Evolutionary conservation across 37 sponge, comb jelly and placozoan genomes (phyloP).

Genomic region (Spongilla lacustris): DNA sequence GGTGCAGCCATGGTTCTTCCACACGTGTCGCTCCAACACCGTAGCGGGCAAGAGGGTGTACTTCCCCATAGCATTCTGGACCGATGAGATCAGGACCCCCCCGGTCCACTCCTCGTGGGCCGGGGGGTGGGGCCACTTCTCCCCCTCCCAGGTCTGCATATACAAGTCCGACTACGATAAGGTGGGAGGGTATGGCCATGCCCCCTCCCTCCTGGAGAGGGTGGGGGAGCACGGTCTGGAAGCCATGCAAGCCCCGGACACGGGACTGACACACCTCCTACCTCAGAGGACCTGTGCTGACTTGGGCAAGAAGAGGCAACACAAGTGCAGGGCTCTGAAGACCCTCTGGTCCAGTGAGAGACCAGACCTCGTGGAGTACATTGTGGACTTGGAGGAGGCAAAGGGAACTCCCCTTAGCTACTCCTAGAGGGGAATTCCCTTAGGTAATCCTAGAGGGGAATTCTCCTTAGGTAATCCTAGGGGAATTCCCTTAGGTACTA

Average conservation of each 20-base stretch:
- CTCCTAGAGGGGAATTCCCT: neutral
- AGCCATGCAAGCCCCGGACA: constrained; percentile 65
- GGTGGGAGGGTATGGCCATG: constrained; percentile 20
- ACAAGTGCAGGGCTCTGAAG: constrained; percentile 22
- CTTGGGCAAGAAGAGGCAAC: neutral
- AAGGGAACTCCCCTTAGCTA: neutral
- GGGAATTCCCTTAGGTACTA: no score
- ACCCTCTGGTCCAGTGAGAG: constrained; percentile 1
- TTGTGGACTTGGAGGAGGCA: neutral
- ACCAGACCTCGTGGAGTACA: constrained; percentile 19
- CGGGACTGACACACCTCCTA: constrained; percentile 41
- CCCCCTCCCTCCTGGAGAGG: constrained; percentile 21
- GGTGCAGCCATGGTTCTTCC: constrained; percentile 18
- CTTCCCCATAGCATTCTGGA: constrained; percentile 57
- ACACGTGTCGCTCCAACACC: constrained; percentile 59
- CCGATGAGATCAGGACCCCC: neutral
- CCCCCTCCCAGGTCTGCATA: constrained; percentile 44
- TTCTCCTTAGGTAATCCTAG: no score
- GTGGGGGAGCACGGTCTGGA: constrained; percentile 17
- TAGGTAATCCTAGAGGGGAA: no score
- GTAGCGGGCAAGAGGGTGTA: constrained; percentile 37
- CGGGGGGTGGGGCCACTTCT: constrained; percentile 60
- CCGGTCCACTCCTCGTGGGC: constrained; percentile 8
- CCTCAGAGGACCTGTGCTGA: constrained; percentile 26
- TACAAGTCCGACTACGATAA: constrained; percentile 50